Base-by-base conservation (phyloP, 2,113 vertebrate genomes). In the Salvator merianae region DNA sequence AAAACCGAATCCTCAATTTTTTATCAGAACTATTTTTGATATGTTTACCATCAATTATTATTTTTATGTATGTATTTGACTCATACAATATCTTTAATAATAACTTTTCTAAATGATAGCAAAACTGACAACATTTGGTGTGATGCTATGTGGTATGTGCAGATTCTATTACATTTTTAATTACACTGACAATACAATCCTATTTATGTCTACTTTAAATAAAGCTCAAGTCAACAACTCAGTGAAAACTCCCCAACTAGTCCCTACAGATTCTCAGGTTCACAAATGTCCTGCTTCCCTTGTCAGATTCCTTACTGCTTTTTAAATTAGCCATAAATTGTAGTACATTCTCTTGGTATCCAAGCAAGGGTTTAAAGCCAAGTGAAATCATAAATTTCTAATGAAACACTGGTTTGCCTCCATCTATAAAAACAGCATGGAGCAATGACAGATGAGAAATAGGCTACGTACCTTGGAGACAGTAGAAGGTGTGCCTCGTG, bases 21-120 rank as follows among this genome's bases (percentile, higher is more conserved):
- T 85, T 80, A 85, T 68, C 74, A n/a, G 24, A 20, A 50, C 7
- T 9, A 47, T 36, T 26, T 40, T 34, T 38, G 24, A n/a, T 79
- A 9, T 71, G 65, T 50, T 79, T 47, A 38, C 63, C 16, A 71
- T 5, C 71, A 47, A 22, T 74, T 62, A 30, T 55, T 62, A 36
- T 74, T 65, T 53, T 24, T 63, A 36, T 50, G 26, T 47, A 53
- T 22, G 28, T 65, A 66, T 66, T 76, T 53, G 72, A 50, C 9
- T 50, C 47, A 65, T 26, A 68, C 6, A 32, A 79, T 85, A 43
- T 63, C 13, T 47, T 40, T 77, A 77, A 38, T 73, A 84, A 79
- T 72, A 79, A 47, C 75, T 74, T 34, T 74, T 10, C 70, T 73
- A 82, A 82, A 82, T 82, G 40, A 59, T 73, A 73, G 18, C 62